Percentiles rank a stretch among this genome's conserved stretches.
Evolutionary conservation across 1,140 invertebrate genomes (phyloP).

Genomic region (Drosophila persimilis): DNA sequence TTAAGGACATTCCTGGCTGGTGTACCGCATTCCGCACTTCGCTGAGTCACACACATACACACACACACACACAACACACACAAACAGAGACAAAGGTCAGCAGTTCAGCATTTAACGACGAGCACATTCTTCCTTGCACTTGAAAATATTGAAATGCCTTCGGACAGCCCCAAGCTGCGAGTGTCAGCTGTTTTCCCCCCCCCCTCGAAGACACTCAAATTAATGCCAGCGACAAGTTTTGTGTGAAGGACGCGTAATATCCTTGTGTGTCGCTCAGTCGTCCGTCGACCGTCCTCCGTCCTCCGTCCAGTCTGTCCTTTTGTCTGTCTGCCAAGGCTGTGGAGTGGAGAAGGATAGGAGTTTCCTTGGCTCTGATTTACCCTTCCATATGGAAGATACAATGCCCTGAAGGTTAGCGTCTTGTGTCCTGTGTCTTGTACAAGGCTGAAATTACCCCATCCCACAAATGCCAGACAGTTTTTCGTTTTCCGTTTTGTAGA

Average conservation of each 20-base stretch:
- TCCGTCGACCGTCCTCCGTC: constrained; percentile 13
- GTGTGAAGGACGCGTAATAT: constrained; percentile 52
- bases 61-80: no score
- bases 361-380: constrained; percentile 15
- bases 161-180: constrained; percentile 19
- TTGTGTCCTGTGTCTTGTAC: no score
- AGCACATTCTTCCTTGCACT: constrained; percentile 49
- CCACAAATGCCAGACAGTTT: constrained; percentile 4
- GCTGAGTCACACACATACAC: constrained; percentile 16
- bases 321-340: constrained; percentile 32
- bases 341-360: background rate
- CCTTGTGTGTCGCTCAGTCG: constrained; percentile 20
- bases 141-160: constrained; percentile 65
- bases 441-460: no score
- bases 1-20: constrained; percentile 30
- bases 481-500: background rate
- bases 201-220: constrained; percentile 45
- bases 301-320: background rate
- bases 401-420: no score
- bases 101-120: constrained; percentile 36
- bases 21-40: background rate
- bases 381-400: no score
- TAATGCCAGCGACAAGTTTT: constrained; percentile 60
- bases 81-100: constrained; percentile 43
- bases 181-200: constrained; percentile 33